phyloP scores from a whole-genome alignment of 2,888 invertebrate genomes.

The Acanthacorydalis orientalis region DNA sequence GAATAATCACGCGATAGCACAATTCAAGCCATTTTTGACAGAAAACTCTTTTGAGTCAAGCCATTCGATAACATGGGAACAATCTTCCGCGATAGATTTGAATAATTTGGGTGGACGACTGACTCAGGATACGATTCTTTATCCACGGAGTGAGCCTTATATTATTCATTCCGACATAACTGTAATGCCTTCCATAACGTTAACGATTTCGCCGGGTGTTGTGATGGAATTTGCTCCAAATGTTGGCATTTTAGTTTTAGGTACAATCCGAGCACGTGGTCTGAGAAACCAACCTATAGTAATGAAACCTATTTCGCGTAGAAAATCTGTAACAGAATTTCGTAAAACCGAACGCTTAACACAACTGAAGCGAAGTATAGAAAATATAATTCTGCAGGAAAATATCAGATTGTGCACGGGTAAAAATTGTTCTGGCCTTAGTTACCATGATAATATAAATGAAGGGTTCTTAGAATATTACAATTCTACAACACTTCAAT shows the following conservation, averaged over 20 bases:
- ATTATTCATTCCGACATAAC: conserved; percentile 79
- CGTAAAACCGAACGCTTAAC: not conserved
- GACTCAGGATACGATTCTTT: conserved; percentile 44
- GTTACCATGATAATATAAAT: conserved; percentile 32
- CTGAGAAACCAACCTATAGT: conserved; percentile 54
- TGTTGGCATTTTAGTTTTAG: conserved; percentile 88
- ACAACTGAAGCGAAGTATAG: conserved; percentile 32
- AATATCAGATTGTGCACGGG: conserved; percentile 68
- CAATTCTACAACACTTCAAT: conserved; percentile 86
- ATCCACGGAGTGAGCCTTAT: conserved; percentile 52
- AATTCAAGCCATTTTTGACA: conserved; percentile 73
- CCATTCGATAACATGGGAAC: conserved; percentile 49
- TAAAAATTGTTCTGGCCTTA: conserved; percentile 44
- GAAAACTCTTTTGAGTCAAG: conserved; percentile 62
- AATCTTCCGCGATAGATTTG: conserved; percentile 36
- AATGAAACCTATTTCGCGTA: conserved; percentile 46
- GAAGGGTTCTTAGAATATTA: conserved; percentile 91
- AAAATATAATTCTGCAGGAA: conserved; percentile 36
- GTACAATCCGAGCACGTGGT: conserved; percentile 73
- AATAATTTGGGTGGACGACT: conserved; percentile 65
- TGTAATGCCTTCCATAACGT: conserved; percentile 82
- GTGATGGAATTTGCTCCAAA: conserved; percentile 87
- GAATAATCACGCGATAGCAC: conserved; percentile 93
- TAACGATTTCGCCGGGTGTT: conserved; percentile 78
- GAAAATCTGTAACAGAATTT: conserved; percentile 26